Conservation (phyloP, 2,797 vertebrate genomes). For the Cossypha dichroa region DNA sequence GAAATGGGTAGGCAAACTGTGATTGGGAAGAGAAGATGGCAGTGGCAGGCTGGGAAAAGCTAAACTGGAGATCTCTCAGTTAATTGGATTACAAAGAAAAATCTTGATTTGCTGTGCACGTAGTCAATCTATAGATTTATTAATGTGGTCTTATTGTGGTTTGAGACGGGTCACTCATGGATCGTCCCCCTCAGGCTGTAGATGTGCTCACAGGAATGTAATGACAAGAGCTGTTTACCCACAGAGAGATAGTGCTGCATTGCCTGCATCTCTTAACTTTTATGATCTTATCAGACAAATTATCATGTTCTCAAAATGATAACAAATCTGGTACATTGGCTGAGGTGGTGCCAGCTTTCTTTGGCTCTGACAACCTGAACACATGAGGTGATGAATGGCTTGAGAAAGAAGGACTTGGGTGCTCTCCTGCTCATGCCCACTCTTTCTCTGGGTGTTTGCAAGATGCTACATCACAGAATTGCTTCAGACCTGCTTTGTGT, state of each 20-base stretch:
- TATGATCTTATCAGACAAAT: neutral
- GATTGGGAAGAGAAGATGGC: neutral
- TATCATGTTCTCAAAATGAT: neutral
- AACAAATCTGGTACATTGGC: neutral
- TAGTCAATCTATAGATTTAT: neutral
- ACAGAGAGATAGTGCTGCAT: neutral
- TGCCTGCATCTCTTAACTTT: neutral
- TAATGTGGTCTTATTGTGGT: fast-evolving
- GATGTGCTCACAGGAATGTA: neutral
- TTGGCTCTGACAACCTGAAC: neutral
- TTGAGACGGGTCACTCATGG: neutral
- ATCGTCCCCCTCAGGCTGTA: neutral
- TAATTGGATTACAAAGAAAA: neutral
- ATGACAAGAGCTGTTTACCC: neutral
- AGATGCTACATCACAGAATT: neutral
- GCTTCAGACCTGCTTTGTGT: neutral
- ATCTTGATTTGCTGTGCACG: neutral
- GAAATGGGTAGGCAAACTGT: neutral
- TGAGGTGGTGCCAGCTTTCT: neutral
- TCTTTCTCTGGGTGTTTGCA: neutral
- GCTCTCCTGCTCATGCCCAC: fast-evolving
- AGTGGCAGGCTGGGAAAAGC: neutral
- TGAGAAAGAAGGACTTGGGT: neutral
- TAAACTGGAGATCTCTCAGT: neutral
- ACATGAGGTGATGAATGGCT: fast-evolving